A percentile compares a stretch with the other conserved stretches of the same genome.
These are phyloP conservation scores for Neolamprologus toae DNA, from an alignment of 2,113 vertebrate genomes.

Conservation along the genomic window DNA sequence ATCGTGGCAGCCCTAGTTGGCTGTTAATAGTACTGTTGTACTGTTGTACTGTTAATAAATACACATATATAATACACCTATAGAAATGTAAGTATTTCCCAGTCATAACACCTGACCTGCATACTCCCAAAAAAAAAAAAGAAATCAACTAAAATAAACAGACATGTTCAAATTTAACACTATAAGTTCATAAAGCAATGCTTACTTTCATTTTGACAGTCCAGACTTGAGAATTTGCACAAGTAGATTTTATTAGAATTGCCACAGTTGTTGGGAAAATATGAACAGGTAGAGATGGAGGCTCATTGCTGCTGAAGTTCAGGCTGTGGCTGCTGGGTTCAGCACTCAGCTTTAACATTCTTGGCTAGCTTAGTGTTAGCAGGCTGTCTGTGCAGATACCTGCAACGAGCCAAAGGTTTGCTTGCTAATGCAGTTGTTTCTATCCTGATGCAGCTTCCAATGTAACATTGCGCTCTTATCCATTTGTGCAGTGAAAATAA, in stretches of 20 bases:
- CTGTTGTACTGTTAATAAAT: neutral
- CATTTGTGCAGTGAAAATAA: neutral
- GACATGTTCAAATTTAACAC: neutral
- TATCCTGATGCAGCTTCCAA: too few relatives aligned
- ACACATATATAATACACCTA: neutral
- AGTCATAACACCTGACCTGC: neutral
- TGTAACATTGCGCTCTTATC: neutral
- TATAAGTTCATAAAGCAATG: neutral
- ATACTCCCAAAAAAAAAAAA: neutral
- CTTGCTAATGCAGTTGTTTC: neutral
- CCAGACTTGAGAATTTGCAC: neutral
- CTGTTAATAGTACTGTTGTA: too few relatives aligned
- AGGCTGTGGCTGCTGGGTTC: neutral
- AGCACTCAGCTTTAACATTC: neutral
- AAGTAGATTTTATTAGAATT: neutral
- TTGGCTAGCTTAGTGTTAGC: neutral
- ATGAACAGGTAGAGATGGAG: neutral
- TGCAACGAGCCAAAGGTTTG: neutral
- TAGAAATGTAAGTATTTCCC: neutral
- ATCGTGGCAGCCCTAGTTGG: too few relatives aligned
- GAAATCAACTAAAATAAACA: neutral
- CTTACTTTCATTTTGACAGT: neutral
- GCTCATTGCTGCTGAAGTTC: neutral
- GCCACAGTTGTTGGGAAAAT: neutral
- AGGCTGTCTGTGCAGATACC: neutral